These are phyloP conservation scores for Perca schrenkii DNA, from an alignment of 2,113 vertebrate species.

Conservation along the genomic window DNA sequence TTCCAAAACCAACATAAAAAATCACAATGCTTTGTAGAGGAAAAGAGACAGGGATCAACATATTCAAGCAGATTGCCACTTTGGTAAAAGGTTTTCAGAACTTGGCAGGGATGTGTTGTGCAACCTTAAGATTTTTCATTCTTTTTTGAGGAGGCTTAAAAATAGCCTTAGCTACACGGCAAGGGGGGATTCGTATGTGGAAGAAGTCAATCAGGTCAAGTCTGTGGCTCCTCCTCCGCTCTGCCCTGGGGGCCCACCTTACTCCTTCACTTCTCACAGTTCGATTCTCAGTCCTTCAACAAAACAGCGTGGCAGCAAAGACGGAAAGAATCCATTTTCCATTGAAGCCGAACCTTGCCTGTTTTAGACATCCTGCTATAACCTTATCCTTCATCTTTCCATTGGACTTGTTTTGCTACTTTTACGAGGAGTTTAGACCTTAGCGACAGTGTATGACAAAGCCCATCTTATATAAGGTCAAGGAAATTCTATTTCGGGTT, in stretches of 20 bases:
- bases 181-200: slow-evolving; percentile 44
- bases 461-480: slow-evolving; percentile 52
- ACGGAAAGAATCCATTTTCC: slow-evolving; percentile 19
- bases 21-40: not conserved
- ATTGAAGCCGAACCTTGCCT: slow-evolving; percentile 1
- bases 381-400: slow-evolving; percentile 20
- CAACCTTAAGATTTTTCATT: slow-evolving; percentile 36
- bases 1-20: not conserved
- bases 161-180: slow-evolving; percentile 52
- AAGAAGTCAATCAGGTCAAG: slow-evolving; percentile 66
- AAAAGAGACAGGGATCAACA: slow-evolving; percentile 28
- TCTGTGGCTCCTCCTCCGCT: slow-evolving; percentile 39
- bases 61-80: slow-evolving; percentile 12
- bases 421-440: slow-evolving; percentile 40
- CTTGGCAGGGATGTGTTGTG: slow-evolving; percentile 33
- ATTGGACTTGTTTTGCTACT: slow-evolving; percentile 3
- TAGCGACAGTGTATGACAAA: slow-evolving; percentile 32
- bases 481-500: slow-evolving; percentile 41
- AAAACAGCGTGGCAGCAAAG: slow-evolving; percentile 7
- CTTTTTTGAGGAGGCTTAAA: slow-evolving; percentile 65
- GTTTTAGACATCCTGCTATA: not conserved
- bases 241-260: slow-evolving; percentile 43
- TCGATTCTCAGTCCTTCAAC: slow-evolving; percentile 34
- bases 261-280: slow-evolving; percentile 32
- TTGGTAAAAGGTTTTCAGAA: slow-evolving; percentile 23